These are phyloP conservation scores for Darevskia nairensis DNA, from an alignment of 2,797 vertebrate species.

Conservation along the genomic window DNA sequence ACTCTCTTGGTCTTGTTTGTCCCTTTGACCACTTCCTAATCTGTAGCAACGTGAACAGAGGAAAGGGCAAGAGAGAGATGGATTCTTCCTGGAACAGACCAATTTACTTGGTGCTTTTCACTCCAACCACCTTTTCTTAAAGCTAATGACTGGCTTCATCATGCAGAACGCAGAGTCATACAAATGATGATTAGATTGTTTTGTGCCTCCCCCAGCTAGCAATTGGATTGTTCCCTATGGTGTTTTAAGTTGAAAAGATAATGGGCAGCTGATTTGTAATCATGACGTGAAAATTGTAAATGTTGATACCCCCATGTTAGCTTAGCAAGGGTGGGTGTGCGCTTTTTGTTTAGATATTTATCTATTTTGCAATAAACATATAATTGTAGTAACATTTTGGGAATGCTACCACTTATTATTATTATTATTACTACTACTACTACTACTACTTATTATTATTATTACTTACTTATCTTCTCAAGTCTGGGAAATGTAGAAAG, in stretches of 20 bases:
- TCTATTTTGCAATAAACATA: slow-evolving; percentile 35
- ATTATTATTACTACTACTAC: too few relatives aligned
- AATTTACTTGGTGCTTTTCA: neutral
- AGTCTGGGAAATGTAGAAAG: slow-evolving; percentile 57
- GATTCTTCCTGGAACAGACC: neutral
- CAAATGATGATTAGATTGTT: slow-evolving; percentile 62
- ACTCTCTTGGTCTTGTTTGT: neutral
- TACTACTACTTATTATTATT: too few relatives aligned
- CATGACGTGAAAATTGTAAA: slow-evolving; percentile 63
- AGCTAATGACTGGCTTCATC: slow-evolving; percentile 35
- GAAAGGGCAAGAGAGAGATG: neutral
- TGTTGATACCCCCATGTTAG: slow-evolving; percentile 60
- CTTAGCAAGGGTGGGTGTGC: slow-evolving; percentile 4
- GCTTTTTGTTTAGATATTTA: slow-evolving; percentile 40
- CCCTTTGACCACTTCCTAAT: neutral
- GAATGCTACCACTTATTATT: slow-evolving; percentile 27
- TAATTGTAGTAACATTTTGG: slow-evolving; percentile 52
- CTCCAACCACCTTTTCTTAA: slow-evolving; percentile 26
- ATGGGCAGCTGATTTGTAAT: slow-evolving; percentile 59
- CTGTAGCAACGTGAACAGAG: neutral
- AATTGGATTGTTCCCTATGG: slow-evolving; percentile 55
- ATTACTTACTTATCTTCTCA: slow-evolving; percentile 36
- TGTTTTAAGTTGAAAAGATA: slow-evolving; percentile 67
- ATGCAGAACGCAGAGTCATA: slow-evolving; percentile 49
- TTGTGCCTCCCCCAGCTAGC: slow-evolving; percentile 47